These are phyloP conservation scores for Falco peregrinus DNA, from an alignment of 2,797 vertebrate species.

Conservation along the genomic window DNA sequence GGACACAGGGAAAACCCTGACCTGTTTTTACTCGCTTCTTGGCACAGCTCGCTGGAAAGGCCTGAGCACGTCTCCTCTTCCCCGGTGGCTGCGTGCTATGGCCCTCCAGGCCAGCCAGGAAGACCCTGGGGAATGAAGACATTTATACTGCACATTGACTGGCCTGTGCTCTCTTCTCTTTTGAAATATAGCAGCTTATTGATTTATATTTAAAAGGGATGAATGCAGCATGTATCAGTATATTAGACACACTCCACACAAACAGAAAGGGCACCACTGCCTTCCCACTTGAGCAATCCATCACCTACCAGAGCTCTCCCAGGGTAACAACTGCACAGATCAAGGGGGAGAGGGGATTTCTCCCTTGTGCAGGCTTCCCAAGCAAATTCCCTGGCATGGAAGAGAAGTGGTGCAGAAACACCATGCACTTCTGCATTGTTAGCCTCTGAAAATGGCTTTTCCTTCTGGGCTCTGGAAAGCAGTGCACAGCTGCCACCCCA, in stretches of 20 bases:
- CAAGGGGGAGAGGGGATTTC: neutral
- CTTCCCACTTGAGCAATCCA: constrained; percentile 21
- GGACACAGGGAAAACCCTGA: neutral
- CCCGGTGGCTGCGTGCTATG: neutral
- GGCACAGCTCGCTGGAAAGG: neutral
- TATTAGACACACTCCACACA: constrained; percentile 62
- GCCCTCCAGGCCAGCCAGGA: neutral
- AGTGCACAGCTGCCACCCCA: neutral
- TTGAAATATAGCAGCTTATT: constrained; percentile 61
- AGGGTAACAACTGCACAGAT: neutral
- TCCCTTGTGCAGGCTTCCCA: neutral
- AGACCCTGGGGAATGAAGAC: constrained; percentile 33
- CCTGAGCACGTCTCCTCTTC: neutral
- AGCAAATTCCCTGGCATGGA: neutral
- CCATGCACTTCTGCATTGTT: neutral
- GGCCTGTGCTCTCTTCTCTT: neutral
- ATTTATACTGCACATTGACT: neutral
- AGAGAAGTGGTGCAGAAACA: neutral
- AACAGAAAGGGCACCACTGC: constrained; percentile 49
- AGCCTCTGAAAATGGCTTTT: neutral
- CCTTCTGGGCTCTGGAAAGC: neutral
- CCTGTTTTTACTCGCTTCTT: neutral
- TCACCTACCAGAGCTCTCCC: neutral
- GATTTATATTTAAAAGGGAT: constrained; percentile 67
- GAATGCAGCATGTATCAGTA: constrained; percentile 66